Evolutionary conservation across 2,113 vertebrate genomes (phyloP).

Genomic region (Galemys pyrenaicus): DNA sequence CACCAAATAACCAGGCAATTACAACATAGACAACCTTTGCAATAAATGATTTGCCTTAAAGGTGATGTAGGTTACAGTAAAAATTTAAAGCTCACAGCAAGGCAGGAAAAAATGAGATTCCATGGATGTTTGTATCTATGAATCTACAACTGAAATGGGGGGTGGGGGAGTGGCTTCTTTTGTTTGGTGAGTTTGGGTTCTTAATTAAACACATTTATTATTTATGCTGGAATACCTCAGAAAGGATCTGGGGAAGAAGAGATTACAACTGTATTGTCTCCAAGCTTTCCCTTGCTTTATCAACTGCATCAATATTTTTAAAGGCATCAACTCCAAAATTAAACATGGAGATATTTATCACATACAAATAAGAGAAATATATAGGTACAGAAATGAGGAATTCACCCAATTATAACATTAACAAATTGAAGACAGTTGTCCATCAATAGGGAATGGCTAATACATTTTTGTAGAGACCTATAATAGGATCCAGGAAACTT

Average conservation of each 20-base stretch:
- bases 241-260: not conserved
- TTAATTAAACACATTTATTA: conserved; percentile 23
- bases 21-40: not conserved
- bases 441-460: not conserved
- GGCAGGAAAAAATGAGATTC: not conserved
- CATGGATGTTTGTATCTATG: not conserved
- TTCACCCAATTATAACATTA: not conserved
- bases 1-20: conserved; percentile 57
- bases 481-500: not conserved
- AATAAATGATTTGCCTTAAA: conserved; percentile 76
- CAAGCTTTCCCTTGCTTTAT: not conserved
- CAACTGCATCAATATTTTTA: not conserved
- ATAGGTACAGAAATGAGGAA: not conserved
- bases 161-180: not conserved
- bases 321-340: not conserved
- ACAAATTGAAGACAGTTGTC: not conserved
- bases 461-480: not conserved
- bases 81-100: conserved; percentile 36
- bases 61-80: conserved; percentile 64
- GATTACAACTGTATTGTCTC: not conserved
- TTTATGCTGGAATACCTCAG: not conserved
- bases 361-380: not conserved
- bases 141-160: conserved; percentile 30
- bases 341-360: not conserved
- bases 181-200: conserved; percentile 29